phyloP scores from a whole-genome alignment of 2,113 vertebrate species.

The Notothenia rossii region DNA sequence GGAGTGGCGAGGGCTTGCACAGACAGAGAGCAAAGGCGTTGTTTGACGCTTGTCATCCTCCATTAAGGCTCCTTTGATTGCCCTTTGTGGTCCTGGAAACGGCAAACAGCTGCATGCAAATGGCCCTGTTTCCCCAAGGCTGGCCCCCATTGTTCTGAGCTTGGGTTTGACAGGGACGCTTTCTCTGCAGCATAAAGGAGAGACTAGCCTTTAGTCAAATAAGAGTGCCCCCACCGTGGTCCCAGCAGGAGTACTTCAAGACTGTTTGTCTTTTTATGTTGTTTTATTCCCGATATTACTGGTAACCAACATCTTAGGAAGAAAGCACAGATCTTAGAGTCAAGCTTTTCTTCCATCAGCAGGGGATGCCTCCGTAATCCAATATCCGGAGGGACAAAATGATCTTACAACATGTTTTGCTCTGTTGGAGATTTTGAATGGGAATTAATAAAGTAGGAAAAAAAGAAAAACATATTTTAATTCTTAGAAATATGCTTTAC shows the following conservation, averaged over 20 bases:
- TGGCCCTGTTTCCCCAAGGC: slow-evolving; percentile 86
- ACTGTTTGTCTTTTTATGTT: slow-evolving; percentile 84
- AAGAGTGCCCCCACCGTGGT: slow-evolving; percentile 87
- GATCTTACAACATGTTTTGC: slow-evolving; percentile 63
- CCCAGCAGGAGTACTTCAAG: slow-evolving; percentile 87
- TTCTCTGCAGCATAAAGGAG: slow-evolving; percentile 89
- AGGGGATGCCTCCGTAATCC: slow-evolving; percentile 80
- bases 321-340: slow-evolving; percentile 83
- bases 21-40: slow-evolving; percentile 78
- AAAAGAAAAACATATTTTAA: slow-evolving; percentile 51
- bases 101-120: slow-evolving; percentile 98
- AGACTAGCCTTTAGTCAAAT: slow-evolving; percentile 87
- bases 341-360: slow-evolving; percentile 79
- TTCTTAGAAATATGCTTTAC: slow-evolving; percentile 45
- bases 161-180: slow-evolving; percentile 91
- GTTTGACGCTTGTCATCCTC: slow-evolving; percentile 89
- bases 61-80: slow-evolving; percentile 91
- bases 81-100: slow-evolving; percentile 93
- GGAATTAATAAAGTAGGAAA: slow-evolving; percentile 48
- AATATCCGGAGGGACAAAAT: slow-evolving; percentile 71
- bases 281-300: slow-evolving; percentile 80
- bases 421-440: slow-evolving; percentile 62
- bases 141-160: slow-evolving; percentile 90
- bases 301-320: slow-evolving; percentile 85
- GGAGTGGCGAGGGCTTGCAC: slow-evolving; percentile 63